Conservation (phyloP, 2,888 invertebrate species). For the Autographa pulchrina region DNA sequence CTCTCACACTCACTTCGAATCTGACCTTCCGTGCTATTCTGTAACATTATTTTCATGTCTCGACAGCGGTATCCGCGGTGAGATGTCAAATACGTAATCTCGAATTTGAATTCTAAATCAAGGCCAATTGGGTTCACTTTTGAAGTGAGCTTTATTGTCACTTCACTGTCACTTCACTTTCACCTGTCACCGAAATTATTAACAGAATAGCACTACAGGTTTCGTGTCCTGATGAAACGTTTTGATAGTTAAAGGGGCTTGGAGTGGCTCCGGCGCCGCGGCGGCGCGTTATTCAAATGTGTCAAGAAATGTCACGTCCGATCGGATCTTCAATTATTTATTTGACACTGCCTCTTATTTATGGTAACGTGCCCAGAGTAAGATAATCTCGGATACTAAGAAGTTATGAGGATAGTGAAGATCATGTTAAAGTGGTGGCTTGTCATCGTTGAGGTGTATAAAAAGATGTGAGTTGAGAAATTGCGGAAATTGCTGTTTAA, state of each 20-base stretch:
- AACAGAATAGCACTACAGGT: too few relatives aligned
- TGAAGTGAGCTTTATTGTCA: too few relatives aligned
- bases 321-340: constrained; percentile 65
- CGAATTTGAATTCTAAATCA: too few relatives aligned
- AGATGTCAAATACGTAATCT: too few relatives aligned
- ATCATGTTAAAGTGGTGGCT: constrained; percentile 15
- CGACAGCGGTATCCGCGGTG: too few relatives aligned
- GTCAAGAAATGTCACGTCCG: constrained; percentile 44
- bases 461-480: constrained; percentile 57
- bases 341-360: constrained; percentile 58
- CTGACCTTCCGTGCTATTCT: too few relatives aligned
- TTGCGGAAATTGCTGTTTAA: constrained; percentile 72
- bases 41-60: too few relatives aligned
- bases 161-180: too few relatives aligned
- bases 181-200: too few relatives aligned
- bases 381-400: constrained; percentile 18
- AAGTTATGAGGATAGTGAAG: neutral
- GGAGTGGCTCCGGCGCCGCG: constrained; percentile 12
- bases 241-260: constrained; percentile 10
- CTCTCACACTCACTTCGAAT: too few relatives aligned
- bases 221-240: neutral
- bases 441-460: constrained; percentile 19
- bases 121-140: too few relatives aligned
- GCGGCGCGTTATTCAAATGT: constrained; percentile 42
- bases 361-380: constrained; percentile 35